phyloP scores from a whole-genome alignment of 2,888 invertebrate species.

The Ormyrus pomaceus region DNA sequence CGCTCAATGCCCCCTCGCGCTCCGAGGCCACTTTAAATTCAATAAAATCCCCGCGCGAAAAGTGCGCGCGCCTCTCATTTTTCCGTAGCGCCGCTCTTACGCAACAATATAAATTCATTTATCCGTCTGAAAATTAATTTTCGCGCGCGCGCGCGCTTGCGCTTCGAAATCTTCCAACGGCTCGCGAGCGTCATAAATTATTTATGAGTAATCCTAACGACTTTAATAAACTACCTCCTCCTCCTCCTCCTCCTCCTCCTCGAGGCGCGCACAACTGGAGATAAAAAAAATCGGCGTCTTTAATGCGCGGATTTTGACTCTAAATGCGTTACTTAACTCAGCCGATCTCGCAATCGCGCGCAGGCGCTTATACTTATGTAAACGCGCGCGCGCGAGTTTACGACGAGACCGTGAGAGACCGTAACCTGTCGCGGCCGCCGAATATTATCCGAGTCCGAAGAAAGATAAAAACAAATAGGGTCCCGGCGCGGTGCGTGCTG shows the following conservation, averaged over 20 bases:
- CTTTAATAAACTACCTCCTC: constrained; percentile 20
- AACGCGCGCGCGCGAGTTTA: background rate
- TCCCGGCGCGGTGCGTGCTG: background rate
- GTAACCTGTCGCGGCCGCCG: constrained; percentile 1
- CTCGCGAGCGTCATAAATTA: constrained; percentile 34
- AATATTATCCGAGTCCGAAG: constrained; percentile 1
- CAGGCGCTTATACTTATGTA: constrained; percentile 5
- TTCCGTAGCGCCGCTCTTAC: constrained; percentile 3
- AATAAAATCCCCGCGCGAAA: background rate
- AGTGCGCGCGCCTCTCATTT: background rate
- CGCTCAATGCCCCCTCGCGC: too few species aligned
- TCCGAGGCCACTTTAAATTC: too few species aligned
- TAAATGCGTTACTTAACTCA: constrained; percentile 23
- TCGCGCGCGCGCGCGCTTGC: constrained; percentile 23
- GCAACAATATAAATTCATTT: constrained; percentile 23
- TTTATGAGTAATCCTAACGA: constrained; percentile 26
- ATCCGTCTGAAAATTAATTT: constrained; percentile 32
- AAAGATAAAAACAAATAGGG: constrained; percentile 31
- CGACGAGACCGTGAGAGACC: constrained; percentile 11
- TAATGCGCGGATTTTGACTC: constrained; percentile 21
- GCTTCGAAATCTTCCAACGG: constrained; percentile 15
- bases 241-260: background rate
- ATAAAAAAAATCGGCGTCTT: background rate
- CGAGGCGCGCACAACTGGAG: background rate
- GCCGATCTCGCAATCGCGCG: background rate